phyloP scores from a whole-genome alignment of 1,140 invertebrate genomes.

The Drosophila ambigua region DNA sequence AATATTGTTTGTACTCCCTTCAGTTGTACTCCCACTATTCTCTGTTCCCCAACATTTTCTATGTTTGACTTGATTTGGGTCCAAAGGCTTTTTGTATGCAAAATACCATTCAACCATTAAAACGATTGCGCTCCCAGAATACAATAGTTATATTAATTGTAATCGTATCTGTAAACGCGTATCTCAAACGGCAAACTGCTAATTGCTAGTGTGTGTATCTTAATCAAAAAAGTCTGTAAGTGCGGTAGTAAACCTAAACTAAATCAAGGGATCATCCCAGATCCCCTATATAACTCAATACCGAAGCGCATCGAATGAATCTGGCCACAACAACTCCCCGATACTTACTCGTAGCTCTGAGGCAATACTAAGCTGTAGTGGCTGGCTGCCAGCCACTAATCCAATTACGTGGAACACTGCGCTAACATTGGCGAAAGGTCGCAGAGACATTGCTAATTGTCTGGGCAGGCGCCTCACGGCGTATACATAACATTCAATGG shows the following conservation, averaged over 20 bases:
- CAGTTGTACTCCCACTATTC: constrained; percentile 32
- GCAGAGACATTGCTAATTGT: constrained; percentile 45
- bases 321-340: constrained; percentile 46
- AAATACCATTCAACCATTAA: constrained; percentile 76
- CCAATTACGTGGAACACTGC: constrained; percentile 53
- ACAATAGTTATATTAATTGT: constrained; percentile 51
- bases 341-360: constrained; percentile 6
- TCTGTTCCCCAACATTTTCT: constrained; percentile 43
- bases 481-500: constrained; percentile 61
- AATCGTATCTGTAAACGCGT: constrained; percentile 44
- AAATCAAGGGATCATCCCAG: constrained; percentile 35
- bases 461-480: constrained; percentile 51
- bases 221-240: constrained; percentile 80
- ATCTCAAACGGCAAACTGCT: constrained; percentile 35
- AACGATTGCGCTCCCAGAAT: constrained; percentile 62
- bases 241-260: constrained; percentile 54
- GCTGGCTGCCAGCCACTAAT: constrained; percentile 49
- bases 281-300: constrained; percentile 31
- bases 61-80: constrained; percentile 48
- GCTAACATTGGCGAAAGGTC: constrained; percentile 63
- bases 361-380: constrained; percentile 9
- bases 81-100: constrained; percentile 83
- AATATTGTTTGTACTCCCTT: background rate
- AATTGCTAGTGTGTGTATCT: constrained; percentile 79
- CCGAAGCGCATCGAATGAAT: constrained; percentile 65